phyloP scores from a whole-genome alignment of 1,140 invertebrate species.

The Tetraneura akinire region DNA sequence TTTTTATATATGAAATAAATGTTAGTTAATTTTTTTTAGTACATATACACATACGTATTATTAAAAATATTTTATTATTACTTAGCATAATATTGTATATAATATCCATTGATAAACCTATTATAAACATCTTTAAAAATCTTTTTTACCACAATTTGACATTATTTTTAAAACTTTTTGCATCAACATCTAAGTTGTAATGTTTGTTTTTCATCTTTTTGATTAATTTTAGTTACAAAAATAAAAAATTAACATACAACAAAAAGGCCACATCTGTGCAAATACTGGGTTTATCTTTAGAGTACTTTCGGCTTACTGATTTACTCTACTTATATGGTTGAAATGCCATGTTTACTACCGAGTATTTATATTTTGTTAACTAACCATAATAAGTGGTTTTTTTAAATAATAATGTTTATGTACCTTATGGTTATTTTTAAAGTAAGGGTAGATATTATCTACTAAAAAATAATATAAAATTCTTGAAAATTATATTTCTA shows the following conservation, averaged over 20 bases:
- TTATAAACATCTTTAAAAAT: too few relatives aligned
- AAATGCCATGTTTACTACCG: not conserved
- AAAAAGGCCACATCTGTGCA: not conserved
- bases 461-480: not conserved
- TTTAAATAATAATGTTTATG: not conserved
- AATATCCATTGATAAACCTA: too few relatives aligned
- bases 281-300: not conserved
- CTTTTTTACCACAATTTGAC: too few relatives aligned
- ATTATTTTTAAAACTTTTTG: not conserved
- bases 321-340: not conserved
- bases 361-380: not conserved
- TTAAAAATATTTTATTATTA: too few relatives aligned
- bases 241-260: not conserved
- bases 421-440: not conserved
- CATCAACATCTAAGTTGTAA: not conserved
- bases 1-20: too few relatives aligned
- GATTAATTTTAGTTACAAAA: not conserved
- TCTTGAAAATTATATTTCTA: not conserved
- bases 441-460: too few relatives aligned
- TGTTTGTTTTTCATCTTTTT: not conserved
- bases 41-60: too few relatives aligned
- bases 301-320: not conserved
- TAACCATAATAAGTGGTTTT: not conserved
- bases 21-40: too few relatives aligned
- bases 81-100: too few relatives aligned